Percentiles rank a stretch among this genome's conserved stretches.
Evolutionary conservation across 2,797 vertebrate species (phyloP).

Genomic region (Squalus acanthias): DNA sequence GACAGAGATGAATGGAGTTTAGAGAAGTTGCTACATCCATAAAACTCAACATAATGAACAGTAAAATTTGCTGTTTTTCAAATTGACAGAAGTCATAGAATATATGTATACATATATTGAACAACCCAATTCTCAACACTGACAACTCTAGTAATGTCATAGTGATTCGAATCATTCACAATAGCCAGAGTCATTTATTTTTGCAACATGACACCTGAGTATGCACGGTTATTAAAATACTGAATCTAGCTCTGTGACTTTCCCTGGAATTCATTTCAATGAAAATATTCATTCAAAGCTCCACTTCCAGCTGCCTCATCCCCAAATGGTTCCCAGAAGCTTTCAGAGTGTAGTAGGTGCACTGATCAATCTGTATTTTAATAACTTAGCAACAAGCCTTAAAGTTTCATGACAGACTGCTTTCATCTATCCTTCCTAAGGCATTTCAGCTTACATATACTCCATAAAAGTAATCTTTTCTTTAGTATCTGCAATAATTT

Average conservation of each 20-base stretch:
- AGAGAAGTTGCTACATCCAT: neutral
- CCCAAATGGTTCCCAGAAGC: neutral
- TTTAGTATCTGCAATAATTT: neutral
- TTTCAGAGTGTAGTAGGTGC: neutral
- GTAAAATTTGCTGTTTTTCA: neutral
- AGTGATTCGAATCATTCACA: neutral
- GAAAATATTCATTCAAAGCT: conserved; percentile 19
- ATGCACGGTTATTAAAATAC: neutral
- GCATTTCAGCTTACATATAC: neutral
- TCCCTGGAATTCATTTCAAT: neutral
- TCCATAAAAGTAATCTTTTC: neutral
- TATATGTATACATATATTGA: neutral
- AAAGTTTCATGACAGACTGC: neutral
- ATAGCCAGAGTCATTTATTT: neutral
- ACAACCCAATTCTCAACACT: neutral
- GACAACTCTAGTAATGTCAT: neutral
- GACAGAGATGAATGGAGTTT: neutral
- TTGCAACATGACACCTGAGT: neutral
- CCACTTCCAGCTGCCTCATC: neutral
- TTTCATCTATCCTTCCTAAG: neutral
- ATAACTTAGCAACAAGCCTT: neutral
- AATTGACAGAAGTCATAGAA: neutral
- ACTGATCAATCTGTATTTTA: neutral
- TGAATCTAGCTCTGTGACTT: neutral
- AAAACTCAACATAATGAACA: neutral